Evolutionary conservation across 2,797 vertebrate species (phyloP).

Genomic region (Onychomys torridus): DNA sequence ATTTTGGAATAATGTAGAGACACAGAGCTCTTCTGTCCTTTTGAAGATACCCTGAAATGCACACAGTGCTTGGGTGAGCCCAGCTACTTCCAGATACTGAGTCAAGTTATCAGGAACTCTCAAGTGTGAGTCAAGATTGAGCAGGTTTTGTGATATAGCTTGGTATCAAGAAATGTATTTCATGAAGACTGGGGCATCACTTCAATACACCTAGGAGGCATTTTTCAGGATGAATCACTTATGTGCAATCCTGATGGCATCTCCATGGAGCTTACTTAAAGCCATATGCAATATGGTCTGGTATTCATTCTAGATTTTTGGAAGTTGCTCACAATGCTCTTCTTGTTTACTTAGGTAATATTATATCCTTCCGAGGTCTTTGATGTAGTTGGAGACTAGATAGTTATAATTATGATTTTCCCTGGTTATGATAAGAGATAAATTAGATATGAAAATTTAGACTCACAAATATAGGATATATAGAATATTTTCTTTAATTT

Average conservation of each 20-base stretch:
- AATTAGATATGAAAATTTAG: too few species aligned
- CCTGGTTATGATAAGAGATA: too few species aligned
- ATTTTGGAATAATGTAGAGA: neutral
- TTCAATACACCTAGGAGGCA: neutral
- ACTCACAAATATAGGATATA: too few species aligned
- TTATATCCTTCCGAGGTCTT: too few species aligned
- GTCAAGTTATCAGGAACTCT: neutral
- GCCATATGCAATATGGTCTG: neutral
- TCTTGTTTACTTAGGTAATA: too few species aligned
- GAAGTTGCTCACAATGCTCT: too few species aligned
- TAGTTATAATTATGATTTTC: too few species aligned
- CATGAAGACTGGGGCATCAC: neutral
- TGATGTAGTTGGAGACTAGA: too few species aligned
- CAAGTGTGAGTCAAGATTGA: neutral
- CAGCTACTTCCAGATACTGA: neutral
- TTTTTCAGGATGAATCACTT: neutral
- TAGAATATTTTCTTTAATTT: too few species aligned
- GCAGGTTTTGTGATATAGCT: neutral
- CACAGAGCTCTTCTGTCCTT: neutral
- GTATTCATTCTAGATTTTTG: neutral
- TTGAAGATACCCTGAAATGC: neutral
- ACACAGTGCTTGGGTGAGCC: neutral
- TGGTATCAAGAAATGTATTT: conserved; percentile 24
- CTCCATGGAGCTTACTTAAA: neutral
- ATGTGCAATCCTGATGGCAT: neutral